Evolutionary conservation across 2,888 invertebrate species (phyloP).

Genomic region (Hydroisotoma schaefferi): DNA sequence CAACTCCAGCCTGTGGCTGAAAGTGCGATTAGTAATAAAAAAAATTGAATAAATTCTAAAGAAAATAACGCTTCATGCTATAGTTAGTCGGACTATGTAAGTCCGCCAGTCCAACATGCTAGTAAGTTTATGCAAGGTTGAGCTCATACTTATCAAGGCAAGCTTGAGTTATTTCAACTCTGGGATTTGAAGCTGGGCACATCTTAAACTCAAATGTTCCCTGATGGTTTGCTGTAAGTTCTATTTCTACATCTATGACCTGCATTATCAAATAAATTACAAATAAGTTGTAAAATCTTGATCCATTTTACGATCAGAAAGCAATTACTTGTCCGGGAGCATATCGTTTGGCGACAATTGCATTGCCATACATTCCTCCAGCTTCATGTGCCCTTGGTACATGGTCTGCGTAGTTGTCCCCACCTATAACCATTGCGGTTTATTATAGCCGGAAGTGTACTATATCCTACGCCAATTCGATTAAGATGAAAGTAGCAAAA

Average conservation of each 20-base stretch:
- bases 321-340: conserved; percentile 72
- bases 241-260: conserved; percentile 81
- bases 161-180: conserved; percentile 71
- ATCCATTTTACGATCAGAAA: background rate
- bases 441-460: too few species aligned
- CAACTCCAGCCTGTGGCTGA: conserved; percentile 68
- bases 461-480: too few species aligned
- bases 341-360: conserved; percentile 76
- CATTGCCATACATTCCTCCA: conserved; percentile 79
- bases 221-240: conserved; percentile 79
- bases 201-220: conserved; percentile 70
- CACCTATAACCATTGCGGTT: too few species aligned
- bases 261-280: conserved; percentile 50
- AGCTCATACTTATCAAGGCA: conserved; percentile 69
- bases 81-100: too few species aligned
- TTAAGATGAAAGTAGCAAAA: too few species aligned
- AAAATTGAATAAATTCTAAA: too few species aligned
- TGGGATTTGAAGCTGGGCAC: conserved; percentile 81
- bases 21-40: conserved; percentile 5
- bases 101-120: too few species aligned
- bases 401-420: conserved; percentile 73
- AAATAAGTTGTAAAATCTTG: background rate
- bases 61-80: too few species aligned
- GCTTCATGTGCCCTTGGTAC: conserved; percentile 82
- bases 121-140: conserved; percentile 4